Evolutionary conservation across 2,113 vertebrate genomes (phyloP), one percentile per base, ranked within the genome.

Genomic region (Anguilla japonica): DNA sequence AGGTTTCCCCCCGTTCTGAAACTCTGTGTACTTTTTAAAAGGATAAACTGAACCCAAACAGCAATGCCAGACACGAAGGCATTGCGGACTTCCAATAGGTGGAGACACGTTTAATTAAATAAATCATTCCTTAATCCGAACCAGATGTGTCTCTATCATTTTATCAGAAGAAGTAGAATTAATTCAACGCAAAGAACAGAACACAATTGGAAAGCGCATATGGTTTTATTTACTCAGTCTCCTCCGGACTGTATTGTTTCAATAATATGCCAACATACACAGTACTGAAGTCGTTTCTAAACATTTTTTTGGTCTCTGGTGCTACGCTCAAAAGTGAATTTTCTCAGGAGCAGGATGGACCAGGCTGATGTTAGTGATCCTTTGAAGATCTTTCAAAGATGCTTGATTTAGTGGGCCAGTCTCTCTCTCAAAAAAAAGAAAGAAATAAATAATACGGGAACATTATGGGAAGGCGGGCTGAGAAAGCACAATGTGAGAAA

Each of bases 231-330:
- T 89, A 85, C 57, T 63, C 34, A 83, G 82, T 84, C 67, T 79
- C 86, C 83, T 84, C 57, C 7, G 0, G 71, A 83, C 87, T 63
- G 81, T 88, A 60, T 80, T 18, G 82, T 86, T 85, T 87, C 67
- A 84, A 56, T 56, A 85, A 83, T 79, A 67, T 41, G 88, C 90
- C 90, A 90, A 90, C 87, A 91, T 81, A 90, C 80, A 90, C 91
- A 89, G 86, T 8, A 7, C 81, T 84, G 57, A 53, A 87, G 71
- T 88, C 86, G 71, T 88, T 86, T 83, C 83, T 67, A 88, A 90
- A 91, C 89, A 88, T 86, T 75, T 67, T 39, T 67, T 46, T 41
- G 29, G 82, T 50, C 82, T 85, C 78, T 81, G 46, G 20, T 46
- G 83, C 83, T 86, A 46, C 57, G 34, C 67, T 81, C 88, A 82